Percentiles rank a stretch among this genome's conserved stretches.
These are phyloP conservation scores for Euzetes globulus DNA, from an alignment of 2,888 invertebrate genomes.

Conservation along the genomic window DNA sequence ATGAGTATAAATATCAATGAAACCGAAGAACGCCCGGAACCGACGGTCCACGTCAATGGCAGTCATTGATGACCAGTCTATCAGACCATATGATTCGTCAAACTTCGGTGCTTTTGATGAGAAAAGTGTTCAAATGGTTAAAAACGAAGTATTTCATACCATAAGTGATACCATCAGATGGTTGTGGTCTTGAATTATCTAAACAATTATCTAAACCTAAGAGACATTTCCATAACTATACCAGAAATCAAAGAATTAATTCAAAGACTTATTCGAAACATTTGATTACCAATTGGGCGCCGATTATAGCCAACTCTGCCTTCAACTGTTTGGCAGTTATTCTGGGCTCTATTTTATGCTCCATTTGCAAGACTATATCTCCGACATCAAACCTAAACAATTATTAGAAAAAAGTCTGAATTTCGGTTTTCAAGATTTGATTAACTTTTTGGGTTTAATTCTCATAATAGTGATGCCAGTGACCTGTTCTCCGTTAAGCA, in stretches of 20 bases:
- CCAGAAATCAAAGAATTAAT: not conserved
- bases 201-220: slow-evolving; percentile 57
- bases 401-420: not conserved
- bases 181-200: slow-evolving; percentile 56
- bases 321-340: slow-evolving; percentile 58
- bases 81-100: slow-evolving; percentile 41
- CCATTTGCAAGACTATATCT: slow-evolving; percentile 39
- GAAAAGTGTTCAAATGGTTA: not conserved
- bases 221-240: slow-evolving; percentile 33
- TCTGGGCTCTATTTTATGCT: slow-evolving; percentile 29
- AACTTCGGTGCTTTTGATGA: slow-evolving; percentile 46
- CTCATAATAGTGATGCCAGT: slow-evolving; percentile 83
- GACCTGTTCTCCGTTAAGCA: slow-evolving; percentile 68
- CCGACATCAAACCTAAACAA: slow-evolving; percentile 40
- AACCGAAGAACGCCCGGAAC: slow-evolving; percentile 35
- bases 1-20: slow-evolving; percentile 30
- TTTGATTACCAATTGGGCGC: slow-evolving; percentile 55
- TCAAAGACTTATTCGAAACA: not conserved
- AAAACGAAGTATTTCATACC: slow-evolving; percentile 5
- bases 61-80: slow-evolving; percentile 46
- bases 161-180: slow-evolving; percentile 57
- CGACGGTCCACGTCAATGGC: slow-evolving; percentile 28
- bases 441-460: slow-evolving; percentile 53
- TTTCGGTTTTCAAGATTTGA: not conserved
- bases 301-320: slow-evolving; percentile 58